Conservation (phyloP, 2,113 vertebrate species). For the Ammodytes marinus region DNA sequence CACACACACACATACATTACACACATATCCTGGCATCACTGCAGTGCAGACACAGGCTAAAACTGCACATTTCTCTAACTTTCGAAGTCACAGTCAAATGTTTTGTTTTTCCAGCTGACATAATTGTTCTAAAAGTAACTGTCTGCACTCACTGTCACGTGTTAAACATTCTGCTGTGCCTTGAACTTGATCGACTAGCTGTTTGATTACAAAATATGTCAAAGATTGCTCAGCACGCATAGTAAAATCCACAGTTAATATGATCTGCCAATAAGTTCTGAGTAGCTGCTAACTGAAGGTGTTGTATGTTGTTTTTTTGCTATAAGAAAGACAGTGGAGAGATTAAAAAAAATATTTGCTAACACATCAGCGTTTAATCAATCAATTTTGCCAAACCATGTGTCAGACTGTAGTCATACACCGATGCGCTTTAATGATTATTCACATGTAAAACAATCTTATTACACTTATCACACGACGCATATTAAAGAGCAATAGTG, state of each 20-base stretch:
- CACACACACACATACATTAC: neutral
- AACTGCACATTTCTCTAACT: neutral
- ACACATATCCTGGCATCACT: constrained; percentile 1
- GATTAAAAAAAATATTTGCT: neutral
- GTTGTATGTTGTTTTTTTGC: neutral
- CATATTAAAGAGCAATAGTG: neutral
- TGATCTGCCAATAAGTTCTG: neutral
- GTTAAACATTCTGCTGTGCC: neutral
- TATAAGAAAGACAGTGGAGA: neutral
- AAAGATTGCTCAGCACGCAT: no score
- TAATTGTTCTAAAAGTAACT: neutral
- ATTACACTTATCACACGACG: no score
- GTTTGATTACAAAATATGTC: neutral
- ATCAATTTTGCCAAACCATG: neutral
- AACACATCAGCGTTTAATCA: neutral
- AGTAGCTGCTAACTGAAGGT: neutral
- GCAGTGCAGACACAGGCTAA: neutral
- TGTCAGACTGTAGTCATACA: neutral
- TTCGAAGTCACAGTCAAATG: neutral
- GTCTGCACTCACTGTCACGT: neutral
- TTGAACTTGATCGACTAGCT: neutral
- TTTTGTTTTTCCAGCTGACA: neutral
- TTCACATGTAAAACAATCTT: neutral
- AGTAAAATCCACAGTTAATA: neutral
- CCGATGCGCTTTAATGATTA: no score